Evolutionary conservation across 2,113 vertebrate species (phyloP).

Genomic region (Podarcis cretensis): DNA sequence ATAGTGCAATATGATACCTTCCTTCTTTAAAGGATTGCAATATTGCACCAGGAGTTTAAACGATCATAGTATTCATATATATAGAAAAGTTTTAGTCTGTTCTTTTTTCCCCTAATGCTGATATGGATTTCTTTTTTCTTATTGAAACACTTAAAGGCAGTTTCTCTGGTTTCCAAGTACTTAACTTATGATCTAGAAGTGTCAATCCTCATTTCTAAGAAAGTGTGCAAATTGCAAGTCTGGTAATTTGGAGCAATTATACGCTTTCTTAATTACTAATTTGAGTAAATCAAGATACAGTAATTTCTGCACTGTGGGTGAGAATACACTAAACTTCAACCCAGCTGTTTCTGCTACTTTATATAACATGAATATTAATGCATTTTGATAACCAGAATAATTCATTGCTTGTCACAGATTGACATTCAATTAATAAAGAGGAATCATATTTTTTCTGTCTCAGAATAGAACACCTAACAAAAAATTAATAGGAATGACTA

Average conservation of each 20-base stretch:
- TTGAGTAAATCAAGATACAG: constrained; percentile 20
- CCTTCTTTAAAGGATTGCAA: not conserved
- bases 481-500: constrained; percentile 15
- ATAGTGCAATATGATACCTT: not conserved
- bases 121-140: not conserved
- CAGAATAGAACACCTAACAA: constrained; percentile 21
- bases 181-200: not conserved
- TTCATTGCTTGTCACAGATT: constrained; percentile 34
- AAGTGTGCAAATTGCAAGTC: constrained; percentile 14
- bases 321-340: constrained; percentile 21
- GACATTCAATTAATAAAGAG: constrained; percentile 37
- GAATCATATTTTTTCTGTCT: not conserved
- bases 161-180: not conserved
- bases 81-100: not conserved
- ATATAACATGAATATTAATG: constrained; percentile 36
- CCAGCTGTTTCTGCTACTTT: constrained; percentile 24
- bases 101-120: not conserved
- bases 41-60: not conserved
- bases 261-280: constrained; percentile 30
- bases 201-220: not conserved
- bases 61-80: not conserved
- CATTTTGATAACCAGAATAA: constrained; percentile 36
- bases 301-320: not conserved
- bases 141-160: not conserved
- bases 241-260: constrained; percentile 26